A percentile compares a stretch with the other conserved stretches of the same genome.
These are phyloP conservation scores for Ictalurus furcatus DNA, from an alignment of 2,113 vertebrate species.

Conservation along the genomic window DNA sequence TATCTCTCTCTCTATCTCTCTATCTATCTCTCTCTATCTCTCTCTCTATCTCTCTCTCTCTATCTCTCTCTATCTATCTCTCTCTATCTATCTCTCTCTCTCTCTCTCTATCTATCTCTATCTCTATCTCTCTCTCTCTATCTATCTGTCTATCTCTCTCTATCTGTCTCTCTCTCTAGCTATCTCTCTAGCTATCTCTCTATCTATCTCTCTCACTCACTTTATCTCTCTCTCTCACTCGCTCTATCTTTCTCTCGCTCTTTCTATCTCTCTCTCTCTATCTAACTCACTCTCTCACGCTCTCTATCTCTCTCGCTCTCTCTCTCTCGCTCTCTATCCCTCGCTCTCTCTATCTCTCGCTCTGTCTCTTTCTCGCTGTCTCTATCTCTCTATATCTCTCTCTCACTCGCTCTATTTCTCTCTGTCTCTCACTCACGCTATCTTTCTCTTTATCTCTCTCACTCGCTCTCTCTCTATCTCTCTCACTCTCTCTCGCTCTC, in stretches of 20 bases:
- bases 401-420: rapidly evolving
- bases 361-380: too few species aligned
- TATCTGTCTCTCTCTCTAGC: neutral
- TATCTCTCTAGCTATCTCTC: too few species aligned
- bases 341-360: neutral
- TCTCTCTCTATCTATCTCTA: too few species aligned
- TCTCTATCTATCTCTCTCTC: neutral
- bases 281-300: neutral
- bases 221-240: too few species aligned
- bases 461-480: too few species aligned
- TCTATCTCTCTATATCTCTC: neutral
- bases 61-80: too few species aligned
- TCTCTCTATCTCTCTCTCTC: too few species aligned
- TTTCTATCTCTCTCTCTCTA: too few species aligned
- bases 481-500: too few species aligned
- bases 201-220: too few species aligned
- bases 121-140: neutral
- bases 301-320: neutral
- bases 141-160: neutral
- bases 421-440: neutral
- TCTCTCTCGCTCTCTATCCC: neutral
- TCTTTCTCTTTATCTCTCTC: too few species aligned
- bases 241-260: too few species aligned
- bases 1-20: neutral
- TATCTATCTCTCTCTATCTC: neutral